phyloP scores from a whole-genome alignment of 2,797 vertebrate genomes.

The Erithacus rubecula region DNA sequence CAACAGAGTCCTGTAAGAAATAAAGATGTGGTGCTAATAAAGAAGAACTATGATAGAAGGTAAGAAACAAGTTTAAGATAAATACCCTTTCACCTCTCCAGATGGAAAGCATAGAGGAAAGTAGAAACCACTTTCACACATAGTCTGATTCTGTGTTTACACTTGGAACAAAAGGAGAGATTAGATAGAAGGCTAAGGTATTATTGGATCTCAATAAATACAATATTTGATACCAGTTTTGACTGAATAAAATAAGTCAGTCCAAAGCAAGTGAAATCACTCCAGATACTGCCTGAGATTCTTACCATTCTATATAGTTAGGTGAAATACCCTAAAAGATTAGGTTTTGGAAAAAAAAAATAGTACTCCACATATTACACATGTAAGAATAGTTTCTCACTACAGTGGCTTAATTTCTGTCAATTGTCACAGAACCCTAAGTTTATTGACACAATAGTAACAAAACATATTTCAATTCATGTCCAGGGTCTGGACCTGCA shows the following conservation, averaged over 20 bases:
- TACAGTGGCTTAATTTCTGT: background rate
- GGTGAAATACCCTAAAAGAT: background rate
- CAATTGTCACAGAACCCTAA: background rate
- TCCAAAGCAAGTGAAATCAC: background rate
- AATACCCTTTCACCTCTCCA: background rate
- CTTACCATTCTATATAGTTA: background rate
- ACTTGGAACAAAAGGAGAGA: background rate
- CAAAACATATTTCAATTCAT: background rate
- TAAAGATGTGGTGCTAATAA: background rate
- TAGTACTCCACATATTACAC: background rate
- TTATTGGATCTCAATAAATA: background rate
- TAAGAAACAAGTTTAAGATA: background rate
- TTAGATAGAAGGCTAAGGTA: background rate
- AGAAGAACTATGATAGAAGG: background rate
- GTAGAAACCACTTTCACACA: background rate
- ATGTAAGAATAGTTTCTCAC: background rate
- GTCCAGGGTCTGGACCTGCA: background rate
- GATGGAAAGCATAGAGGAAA: background rate
- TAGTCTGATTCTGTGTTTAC: background rate
- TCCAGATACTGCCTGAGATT: background rate
- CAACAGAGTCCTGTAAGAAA: background rate
- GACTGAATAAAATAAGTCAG: background rate
- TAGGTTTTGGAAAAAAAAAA: background rate
- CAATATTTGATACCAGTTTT: background rate
- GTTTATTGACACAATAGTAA: background rate